Base-by-base conservation (phyloP, 2,888 invertebrate genomes). In the Leptogaster cylindrica region DNA sequence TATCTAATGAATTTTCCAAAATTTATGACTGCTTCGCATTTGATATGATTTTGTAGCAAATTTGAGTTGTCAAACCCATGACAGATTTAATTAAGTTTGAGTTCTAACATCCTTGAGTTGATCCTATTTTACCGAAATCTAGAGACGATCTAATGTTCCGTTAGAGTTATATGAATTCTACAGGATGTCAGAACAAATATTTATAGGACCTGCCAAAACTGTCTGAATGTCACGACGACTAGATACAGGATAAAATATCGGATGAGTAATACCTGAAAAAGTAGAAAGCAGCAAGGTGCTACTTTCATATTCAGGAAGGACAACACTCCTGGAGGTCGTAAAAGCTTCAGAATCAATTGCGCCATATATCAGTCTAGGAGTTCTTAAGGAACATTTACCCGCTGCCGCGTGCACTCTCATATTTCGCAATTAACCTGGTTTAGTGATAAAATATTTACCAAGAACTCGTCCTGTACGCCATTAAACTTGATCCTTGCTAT, bases 381-480 rank as follows among this genome's bases (percentile, higher is more conserved):
- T 55, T 36, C 12, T 55, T 55, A 39, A 55, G 55, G 23, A 36
- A 7, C 39, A 55, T 31, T 33, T 36, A 23, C 12, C 55, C 25
- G 18, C 2, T 55, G 6, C 46, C 7, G 23, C 3, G 5, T 20
- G 23, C 8, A 25, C 16, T 48, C 8, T 39, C 55, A 36, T 55
- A 55, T 55, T 55, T 55, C 16, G 55, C 55, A 55, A 55, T 55
- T 55, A 55, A 55, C 55, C 55, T 23, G 55, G 23, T 55, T 55
- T 20, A 39, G 23, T 39, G 36, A 36, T 55, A 39, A 55, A 55
- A 36, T 55, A 55, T 55, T 55, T 39, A 55, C 36, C 36, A 36
- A 55, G 31, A 33, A 52, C 18, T 36, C 46, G 36, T 39, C 23
- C 55, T 31, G 23, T 36, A 12, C 18, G n/a, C 23, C 14, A 31